These are phyloP conservation scores for Gambusia holbrooki DNA, from an alignment of 2,113 vertebrate genomes.

Conservation along the genomic window DNA sequence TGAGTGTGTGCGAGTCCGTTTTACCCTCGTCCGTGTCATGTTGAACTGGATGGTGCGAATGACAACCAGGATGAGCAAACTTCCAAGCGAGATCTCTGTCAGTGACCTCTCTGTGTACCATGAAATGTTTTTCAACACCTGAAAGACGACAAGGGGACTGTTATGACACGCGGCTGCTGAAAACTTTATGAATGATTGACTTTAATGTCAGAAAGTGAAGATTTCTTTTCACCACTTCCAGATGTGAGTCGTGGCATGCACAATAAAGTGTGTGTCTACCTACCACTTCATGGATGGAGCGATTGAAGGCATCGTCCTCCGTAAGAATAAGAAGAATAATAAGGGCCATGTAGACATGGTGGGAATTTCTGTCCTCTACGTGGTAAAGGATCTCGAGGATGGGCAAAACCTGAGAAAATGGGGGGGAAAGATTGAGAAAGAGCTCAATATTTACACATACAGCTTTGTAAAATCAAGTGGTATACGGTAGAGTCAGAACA, in stretches of 20 bases:
- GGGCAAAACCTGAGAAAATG: conserved; percentile 86
- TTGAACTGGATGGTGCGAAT: conserved; percentile 99
- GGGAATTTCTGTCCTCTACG: conserved; percentile 96
- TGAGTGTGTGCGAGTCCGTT: conserved; percentile 31
- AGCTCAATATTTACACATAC: neutral
- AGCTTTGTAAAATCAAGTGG: neutral
- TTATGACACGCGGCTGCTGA: neutral
- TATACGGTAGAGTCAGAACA: neutral
- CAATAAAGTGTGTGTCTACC: conserved; percentile 58
- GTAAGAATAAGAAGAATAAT: conserved; percentile 97
- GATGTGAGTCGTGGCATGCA: neutral
- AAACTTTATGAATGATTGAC: conserved; percentile 16
- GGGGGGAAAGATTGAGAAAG: neutral
- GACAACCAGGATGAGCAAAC: conserved; percentile 95
- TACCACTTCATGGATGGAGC: conserved; percentile 98
- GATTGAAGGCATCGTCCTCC: conserved; percentile 96
- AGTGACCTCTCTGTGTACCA: conserved; percentile 97
- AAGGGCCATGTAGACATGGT: conserved; percentile 99
- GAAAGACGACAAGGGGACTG: neutral
- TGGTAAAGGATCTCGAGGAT: conserved; percentile 98
- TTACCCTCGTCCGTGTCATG: conserved; percentile 98
- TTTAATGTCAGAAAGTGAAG: neutral
- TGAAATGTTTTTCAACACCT: conserved; percentile 93
- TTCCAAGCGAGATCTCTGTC: conserved; percentile 97
- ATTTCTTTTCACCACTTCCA: neutral